phyloP scores from a whole-genome alignment of 2,888 invertebrate genomes.

The Drosophila meridionalis region DNA sequence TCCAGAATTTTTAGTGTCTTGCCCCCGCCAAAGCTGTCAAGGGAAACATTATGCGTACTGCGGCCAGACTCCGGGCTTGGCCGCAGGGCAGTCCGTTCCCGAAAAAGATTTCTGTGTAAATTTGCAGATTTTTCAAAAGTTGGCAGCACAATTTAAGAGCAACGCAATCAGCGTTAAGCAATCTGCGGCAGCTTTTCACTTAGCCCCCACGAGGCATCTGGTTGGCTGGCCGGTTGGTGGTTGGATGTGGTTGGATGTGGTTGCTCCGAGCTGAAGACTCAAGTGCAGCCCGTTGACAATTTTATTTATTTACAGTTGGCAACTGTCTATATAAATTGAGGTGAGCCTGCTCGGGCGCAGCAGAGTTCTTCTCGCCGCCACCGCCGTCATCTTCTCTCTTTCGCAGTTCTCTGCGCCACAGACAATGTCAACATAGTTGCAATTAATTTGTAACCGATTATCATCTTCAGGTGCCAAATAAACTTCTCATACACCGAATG shows the following conservation, averaged over 20 bases:
- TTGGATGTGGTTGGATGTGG: background rate
- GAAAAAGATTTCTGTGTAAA: constrained; percentile 77
- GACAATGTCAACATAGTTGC: constrained; percentile 82
- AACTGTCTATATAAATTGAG: constrained; percentile 79
- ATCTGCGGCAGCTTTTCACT: constrained; percentile 68
- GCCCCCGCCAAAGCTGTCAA: constrained; percentile 73
- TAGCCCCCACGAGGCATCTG: constrained; percentile 37
- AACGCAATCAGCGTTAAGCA: constrained; percentile 80
- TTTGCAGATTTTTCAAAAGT: constrained; percentile 78
- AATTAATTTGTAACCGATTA: constrained; percentile 85
- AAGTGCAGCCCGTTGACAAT: constrained; percentile 77
- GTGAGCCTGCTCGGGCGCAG: constrained; percentile 27
- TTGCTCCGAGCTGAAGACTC: constrained; percentile 32
- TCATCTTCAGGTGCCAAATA: constrained; percentile 85
- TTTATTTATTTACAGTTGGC: constrained; percentile 82
- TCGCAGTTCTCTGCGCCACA: constrained; percentile 7
- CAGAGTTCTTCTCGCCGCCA: constrained; percentile 9
- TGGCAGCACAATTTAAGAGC: constrained; percentile 84
- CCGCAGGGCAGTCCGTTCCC: constrained; percentile 17
- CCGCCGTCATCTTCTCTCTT: constrained; percentile 1
- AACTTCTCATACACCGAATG: constrained; percentile 78
- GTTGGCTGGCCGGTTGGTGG: background rate
- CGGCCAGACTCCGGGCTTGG: constrained; percentile 15
- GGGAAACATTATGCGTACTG: constrained; percentile 34
- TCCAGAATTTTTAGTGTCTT: constrained; percentile 53